Percentiles rank a stretch among this genome's conserved stretches.
Conservation (phyloP, 2,888 invertebrate species). For the Drosophila mimica region DNA sequence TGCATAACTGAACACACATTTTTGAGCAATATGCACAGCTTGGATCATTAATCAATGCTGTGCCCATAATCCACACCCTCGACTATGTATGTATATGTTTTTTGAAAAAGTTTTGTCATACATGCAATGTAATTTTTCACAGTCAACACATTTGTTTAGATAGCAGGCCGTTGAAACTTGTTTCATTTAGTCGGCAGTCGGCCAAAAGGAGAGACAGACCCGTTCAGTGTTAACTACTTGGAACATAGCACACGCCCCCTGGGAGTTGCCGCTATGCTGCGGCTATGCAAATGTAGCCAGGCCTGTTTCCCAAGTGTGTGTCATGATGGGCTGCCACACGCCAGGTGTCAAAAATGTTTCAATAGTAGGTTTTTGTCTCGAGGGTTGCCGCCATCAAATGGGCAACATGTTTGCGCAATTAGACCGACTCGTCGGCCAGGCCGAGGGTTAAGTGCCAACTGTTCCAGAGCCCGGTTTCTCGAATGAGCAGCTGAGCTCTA, state of each 20-base stretch:
- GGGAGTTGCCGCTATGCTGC: slow-evolving; percentile 4
- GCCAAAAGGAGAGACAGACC: slow-evolving; percentile 6
- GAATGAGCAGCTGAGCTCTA: slow-evolving; percentile 15
- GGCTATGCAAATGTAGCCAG: slow-evolving; percentile 45
- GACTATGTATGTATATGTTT: neutral
- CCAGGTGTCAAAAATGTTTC: slow-evolving; percentile 72
- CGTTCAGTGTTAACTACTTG: slow-evolving; percentile 14
- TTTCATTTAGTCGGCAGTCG: slow-evolving; percentile 39
- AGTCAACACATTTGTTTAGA: slow-evolving; percentile 66
- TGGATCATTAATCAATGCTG: slow-evolving; percentile 68
- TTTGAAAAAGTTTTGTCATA: slow-evolving; percentile 71
- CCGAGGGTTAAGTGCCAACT: slow-evolving; percentile 61
- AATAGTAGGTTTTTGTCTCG: slow-evolving; percentile 28
- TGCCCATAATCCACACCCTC: slow-evolving; percentile 35
- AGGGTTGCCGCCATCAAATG: slow-evolving; percentile 50
- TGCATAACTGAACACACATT: slow-evolving; percentile 18
- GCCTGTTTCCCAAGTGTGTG: slow-evolving; percentile 53
- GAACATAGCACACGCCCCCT: slow-evolving; percentile 15
- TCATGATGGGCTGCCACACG: slow-evolving; percentile 47
- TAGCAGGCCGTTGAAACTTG: slow-evolving; percentile 34
- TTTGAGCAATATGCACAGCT: slow-evolving; percentile 21
- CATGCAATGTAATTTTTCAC: slow-evolving; percentile 73
- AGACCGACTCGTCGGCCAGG: slow-evolving; percentile 45
- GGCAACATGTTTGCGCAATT: slow-evolving; percentile 65
- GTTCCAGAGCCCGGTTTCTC: slow-evolving; percentile 25